A percentile compares a stretch with the other conserved stretches of the same genome.
phyloP scores from a whole-genome alignment of 2,113 vertebrate species.

The Dipodomys merriami region DNA sequence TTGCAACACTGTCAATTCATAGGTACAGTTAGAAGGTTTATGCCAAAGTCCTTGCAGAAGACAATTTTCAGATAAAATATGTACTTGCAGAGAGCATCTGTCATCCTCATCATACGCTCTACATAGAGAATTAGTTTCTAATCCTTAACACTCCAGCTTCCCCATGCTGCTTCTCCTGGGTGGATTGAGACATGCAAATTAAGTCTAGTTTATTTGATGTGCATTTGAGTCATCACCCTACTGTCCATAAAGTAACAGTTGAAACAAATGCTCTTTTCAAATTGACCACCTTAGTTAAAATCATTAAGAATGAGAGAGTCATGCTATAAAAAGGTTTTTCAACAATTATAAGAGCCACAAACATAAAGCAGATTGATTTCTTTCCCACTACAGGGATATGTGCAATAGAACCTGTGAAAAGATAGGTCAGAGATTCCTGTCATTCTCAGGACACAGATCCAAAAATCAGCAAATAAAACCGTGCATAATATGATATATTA shows the following conservation, averaged over 20 bases:
- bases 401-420: slow-evolving; percentile 45
- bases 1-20: slow-evolving; percentile 75
- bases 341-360: background rate
- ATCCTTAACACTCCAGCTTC: slow-evolving; percentile 62
- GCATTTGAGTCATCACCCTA: slow-evolving; percentile 63
- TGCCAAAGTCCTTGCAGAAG: slow-evolving; percentile 76
- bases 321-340: slow-evolving; percentile 51
- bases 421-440: slow-evolving; percentile 45
- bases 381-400: slow-evolving; percentile 49
- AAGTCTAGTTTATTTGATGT: slow-evolving; percentile 71
- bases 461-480: slow-evolving; percentile 66
- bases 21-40: slow-evolving; percentile 70
- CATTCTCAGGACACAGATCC: slow-evolving; percentile 60
- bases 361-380: slow-evolving; percentile 61
- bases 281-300: slow-evolving; percentile 24
- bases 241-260: slow-evolving; percentile 43
- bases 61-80: slow-evolving; percentile 73
- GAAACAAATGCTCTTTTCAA: slow-evolving; percentile 46
- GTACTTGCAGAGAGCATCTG: slow-evolving; percentile 53
- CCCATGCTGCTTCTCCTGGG: slow-evolving; percentile 46
- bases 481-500: slow-evolving; percentile 44
- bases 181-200: slow-evolving; percentile 60
- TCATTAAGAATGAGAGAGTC: slow-evolving; percentile 3
- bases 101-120: slow-evolving; percentile 46
- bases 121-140: slow-evolving; percentile 61